phyloP scores from a whole-genome alignment of 2,888 invertebrate species.

The Eristalinus aeneus region DNA sequence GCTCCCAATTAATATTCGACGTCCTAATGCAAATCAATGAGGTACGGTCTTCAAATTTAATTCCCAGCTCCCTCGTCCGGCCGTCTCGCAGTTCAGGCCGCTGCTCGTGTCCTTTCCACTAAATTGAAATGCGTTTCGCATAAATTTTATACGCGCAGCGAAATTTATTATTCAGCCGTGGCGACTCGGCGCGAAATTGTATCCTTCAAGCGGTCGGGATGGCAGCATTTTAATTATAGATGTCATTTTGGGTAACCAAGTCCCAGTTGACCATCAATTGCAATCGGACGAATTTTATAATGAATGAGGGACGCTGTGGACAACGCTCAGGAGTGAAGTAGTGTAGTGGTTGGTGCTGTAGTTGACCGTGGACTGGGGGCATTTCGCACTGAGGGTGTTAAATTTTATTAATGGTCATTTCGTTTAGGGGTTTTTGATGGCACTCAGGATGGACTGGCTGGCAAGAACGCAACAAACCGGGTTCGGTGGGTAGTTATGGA shows the following conservation, averaged over 20 bases:
- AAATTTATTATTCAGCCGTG: conserved; percentile 65
- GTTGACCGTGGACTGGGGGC: conserved; percentile 6
- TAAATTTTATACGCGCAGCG: conserved; percentile 51
- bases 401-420: conserved; percentile 33
- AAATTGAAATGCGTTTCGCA: conserved; percentile 64
- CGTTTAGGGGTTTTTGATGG: conserved; percentile 37
- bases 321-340: conserved; percentile 6
- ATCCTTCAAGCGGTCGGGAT: conserved; percentile 40
- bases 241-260: conserved; percentile 63
- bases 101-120: conserved; percentile 25
- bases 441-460: not conserved
- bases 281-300: conserved; percentile 61
- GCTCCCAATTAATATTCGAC: conserved; percentile 94
- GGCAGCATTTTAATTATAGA: conserved; percentile 64
- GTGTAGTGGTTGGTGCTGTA: not conserved
- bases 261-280: conserved; percentile 67
- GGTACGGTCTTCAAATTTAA: conserved; percentile 74
- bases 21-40: conserved; percentile 89
- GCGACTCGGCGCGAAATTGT: conserved; percentile 4
- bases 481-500: not conserved
- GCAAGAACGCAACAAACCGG: not conserved
- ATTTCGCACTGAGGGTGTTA: conserved; percentile 27
- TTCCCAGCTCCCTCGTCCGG: conserved; percentile 8
- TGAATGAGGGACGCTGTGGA: conserved; percentile 54
- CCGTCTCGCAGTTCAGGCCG: not conserved